These are phyloP conservation scores for Anorthoa munda DNA, from an alignment of 2,888 invertebrate genomes.

Conservation along the genomic window DNA sequence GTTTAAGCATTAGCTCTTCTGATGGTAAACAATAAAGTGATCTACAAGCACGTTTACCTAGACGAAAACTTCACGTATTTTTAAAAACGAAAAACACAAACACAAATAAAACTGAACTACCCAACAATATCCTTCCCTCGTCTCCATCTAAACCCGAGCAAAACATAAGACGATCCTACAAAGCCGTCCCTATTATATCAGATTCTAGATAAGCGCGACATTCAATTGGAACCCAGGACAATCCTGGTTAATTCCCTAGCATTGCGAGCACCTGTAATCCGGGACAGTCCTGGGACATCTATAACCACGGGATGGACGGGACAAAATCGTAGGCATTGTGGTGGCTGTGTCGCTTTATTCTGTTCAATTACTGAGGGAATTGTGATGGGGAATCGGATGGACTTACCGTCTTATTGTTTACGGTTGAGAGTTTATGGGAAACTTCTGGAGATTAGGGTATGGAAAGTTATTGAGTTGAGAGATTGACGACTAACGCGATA, in stretches of 20 bases:
- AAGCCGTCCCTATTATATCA: slow-evolving; percentile 49
- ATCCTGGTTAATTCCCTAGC: slow-evolving; percentile 63
- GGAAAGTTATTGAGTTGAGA: not conserved
- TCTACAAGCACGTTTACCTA: too few relatives aligned
- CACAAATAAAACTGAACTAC: not conserved
- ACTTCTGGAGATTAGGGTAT: not conserved
- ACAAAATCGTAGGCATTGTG: slow-evolving; percentile 30
- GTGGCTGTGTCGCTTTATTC: slow-evolving; percentile 42
- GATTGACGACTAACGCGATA: too few relatives aligned
- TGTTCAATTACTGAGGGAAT: slow-evolving; percentile 48
- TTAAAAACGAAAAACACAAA: not conserved
- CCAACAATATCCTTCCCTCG: slow-evolving; percentile 9
- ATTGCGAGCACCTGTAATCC: slow-evolving; percentile 71
- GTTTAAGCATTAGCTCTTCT: too few relatives aligned
- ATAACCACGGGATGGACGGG: slow-evolving; percentile 33
- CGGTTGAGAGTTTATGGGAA: not conserved
- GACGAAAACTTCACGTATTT: too few relatives aligned
- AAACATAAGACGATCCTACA: slow-evolving; percentile 38
- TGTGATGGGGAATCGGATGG: slow-evolving; percentile 14
- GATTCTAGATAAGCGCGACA: slow-evolving; percentile 54
- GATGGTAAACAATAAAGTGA: too few relatives aligned
- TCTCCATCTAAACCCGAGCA: slow-evolving; percentile 7
- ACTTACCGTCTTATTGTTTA: slow-evolving; percentile 25
- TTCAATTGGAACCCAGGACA: slow-evolving; percentile 81
- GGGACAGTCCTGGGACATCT: slow-evolving; percentile 24